Base-by-base conservation (phyloP, 2,888 invertebrate genomes). In the Caenorhabditis wallacei region DNA sequence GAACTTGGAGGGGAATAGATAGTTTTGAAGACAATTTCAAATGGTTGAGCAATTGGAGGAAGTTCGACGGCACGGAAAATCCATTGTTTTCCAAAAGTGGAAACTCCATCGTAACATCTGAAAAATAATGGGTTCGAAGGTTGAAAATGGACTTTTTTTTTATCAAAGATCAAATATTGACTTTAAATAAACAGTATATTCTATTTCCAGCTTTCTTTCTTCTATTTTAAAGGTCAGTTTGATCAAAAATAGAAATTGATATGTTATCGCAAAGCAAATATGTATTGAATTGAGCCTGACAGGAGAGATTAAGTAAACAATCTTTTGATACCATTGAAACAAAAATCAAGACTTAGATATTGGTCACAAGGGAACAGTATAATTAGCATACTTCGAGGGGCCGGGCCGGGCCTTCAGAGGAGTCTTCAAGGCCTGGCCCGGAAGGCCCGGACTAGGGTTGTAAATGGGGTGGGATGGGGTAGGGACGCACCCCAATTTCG, bases 81-180 rank as follows among this genome's bases (percentile, higher is more conserved):
- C 91, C 91, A 91, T 66, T 91, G 89, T 54, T 90, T 90, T 0
- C 85, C 88, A 26, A 88, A 86, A 13, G 86, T 89, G 0, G 89
- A 85, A 3, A 88, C 85, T 8, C 87, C 88, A 43, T 91, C 90
- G 80, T 89, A 89, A 70, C 91, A 91, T 66, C 86, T 87, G 57
- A 54, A 75, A 30, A 30, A 30, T 8, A 30, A 5, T 30, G 8
- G 30, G 30, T 5, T 30, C 30, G 30, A n/a, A n/a, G n/a, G n/a
- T n/a, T n/a, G n/a, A n/a, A n/a, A n/a, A n/a, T n/a, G n/a, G n/a
- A n/a, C n/a, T n/a, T n/a, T n/a, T n/a, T n/a, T n/a, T 24, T 53
- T 56, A 26, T 56, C 56, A n/a, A 37, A 57, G 57, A 18, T 57
- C 30, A 56, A 11, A 35, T 18, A 35, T 37, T 26, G 30, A 56